These are phyloP conservation scores for Taeniopygia guttata DNA, from an alignment of 2,797 vertebrate species.

Conservation along the genomic window DNA sequence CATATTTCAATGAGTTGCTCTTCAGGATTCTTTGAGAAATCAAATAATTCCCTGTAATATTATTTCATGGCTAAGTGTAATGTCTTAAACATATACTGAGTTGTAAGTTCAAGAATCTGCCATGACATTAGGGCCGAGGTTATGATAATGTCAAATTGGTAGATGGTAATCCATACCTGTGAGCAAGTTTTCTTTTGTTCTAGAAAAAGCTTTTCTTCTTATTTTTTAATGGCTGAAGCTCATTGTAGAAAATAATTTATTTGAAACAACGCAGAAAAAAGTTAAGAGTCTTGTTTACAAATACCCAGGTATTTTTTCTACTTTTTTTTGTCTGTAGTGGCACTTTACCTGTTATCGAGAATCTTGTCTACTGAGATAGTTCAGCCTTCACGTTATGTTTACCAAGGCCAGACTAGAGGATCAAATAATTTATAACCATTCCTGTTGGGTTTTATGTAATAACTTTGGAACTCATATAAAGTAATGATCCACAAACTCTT, in stretches of 20 bases:
- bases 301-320: constrained; percentile 21
- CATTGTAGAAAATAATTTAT: constrained; percentile 45
- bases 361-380: constrained; percentile 65
- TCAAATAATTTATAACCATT: constrained; percentile 82
- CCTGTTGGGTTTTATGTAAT: constrained; percentile 85
- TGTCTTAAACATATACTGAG: not conserved
- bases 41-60: constrained; percentile 33
- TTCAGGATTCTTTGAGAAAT: constrained; percentile 58
- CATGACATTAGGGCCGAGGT: not conserved
- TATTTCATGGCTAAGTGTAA: not conserved
- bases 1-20: constrained; percentile 54
- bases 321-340: constrained; percentile 27
- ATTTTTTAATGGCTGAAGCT: constrained; percentile 16
- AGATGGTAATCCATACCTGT: not conserved
- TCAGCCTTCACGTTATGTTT: constrained; percentile 78
- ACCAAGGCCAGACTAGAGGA: constrained; percentile 78
- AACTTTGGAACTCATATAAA: constrained; percentile 87
- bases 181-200: constrained; percentile 59
- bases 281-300: constrained; percentile 43
- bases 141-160: not conserved
- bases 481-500: constrained; percentile 88
- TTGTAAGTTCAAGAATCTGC: constrained; percentile 53
- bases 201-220: not conserved
- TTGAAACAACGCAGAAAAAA: constrained; percentile 58
- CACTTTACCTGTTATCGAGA: constrained; percentile 65